phyloP scores from a whole-genome alignment of 2,113 vertebrate species.

The Sitta europaea region DNA sequence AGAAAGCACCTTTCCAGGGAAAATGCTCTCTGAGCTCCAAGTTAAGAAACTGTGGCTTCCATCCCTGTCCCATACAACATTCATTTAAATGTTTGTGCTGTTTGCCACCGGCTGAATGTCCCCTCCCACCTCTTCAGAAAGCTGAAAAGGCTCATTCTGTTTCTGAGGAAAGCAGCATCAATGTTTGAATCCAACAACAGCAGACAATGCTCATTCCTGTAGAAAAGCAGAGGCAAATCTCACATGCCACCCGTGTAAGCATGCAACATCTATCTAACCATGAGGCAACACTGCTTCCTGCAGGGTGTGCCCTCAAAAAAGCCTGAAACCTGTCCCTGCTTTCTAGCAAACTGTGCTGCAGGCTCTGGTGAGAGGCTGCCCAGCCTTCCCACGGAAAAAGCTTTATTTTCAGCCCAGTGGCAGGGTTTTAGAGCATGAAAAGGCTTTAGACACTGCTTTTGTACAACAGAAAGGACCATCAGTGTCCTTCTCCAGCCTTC shows the following conservation, averaged over 20 bases:
- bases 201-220: background rate
- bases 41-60: background rate
- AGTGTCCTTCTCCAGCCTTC: background rate
- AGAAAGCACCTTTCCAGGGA: background rate
- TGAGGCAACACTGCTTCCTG: background rate
- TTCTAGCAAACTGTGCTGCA: background rate
- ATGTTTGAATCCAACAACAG: background rate
- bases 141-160: background rate
- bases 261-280: background rate
- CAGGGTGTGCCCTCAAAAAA: background rate
- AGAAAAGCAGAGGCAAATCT: background rate
- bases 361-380: background rate
- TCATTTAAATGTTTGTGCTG: background rate
- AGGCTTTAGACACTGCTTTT: background rate
- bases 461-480: background rate
- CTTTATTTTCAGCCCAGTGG: background rate
- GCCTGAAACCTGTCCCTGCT: background rate
- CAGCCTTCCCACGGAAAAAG: background rate
- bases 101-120: fast-evolving
- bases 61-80: background rate
- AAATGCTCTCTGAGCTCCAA: background rate
- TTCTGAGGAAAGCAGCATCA: background rate
- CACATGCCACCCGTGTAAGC: background rate
- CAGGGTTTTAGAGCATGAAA: background rate
- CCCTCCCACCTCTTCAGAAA: background rate